Evolutionary conservation across 2,888 invertebrate genomes (phyloP).

Genomic region (Liopterus haemorrhoidalis): DNA sequence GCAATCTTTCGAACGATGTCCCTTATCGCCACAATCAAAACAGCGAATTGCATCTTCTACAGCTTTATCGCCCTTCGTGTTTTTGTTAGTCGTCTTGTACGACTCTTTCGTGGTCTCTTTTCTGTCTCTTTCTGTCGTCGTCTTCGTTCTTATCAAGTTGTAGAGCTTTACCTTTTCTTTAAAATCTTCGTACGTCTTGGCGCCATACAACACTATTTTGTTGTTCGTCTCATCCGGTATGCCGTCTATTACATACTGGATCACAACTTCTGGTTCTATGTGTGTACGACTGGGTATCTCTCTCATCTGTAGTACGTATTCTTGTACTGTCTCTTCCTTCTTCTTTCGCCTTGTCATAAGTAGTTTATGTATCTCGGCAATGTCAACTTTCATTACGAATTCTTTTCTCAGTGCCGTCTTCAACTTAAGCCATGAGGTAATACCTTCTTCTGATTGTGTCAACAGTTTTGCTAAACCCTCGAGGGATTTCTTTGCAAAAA

Average conservation of each 20-base stretch:
- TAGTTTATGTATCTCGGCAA: constrained; percentile 8
- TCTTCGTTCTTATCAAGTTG: not conserved
- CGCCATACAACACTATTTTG: constrained; percentile 10
- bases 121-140: not conserved
- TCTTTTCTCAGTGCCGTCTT: constrained; percentile 14
- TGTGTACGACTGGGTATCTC: not conserved
- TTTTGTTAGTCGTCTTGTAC: not conserved
- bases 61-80: too few species aligned
- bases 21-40: constrained; percentile 3
- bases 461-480: constrained; percentile 19
- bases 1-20: constrained; percentile 11
- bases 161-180: constrained; percentile 5
- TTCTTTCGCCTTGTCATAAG: constrained; percentile 5
- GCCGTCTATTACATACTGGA: too few species aligned
- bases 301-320: constrained; percentile 5
- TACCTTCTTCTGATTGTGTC: constrained; percentile 17
- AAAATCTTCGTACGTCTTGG: constrained; percentile 9
- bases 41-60: constrained; percentile 6
- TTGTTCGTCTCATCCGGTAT: constrained; percentile 3
- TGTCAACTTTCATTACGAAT: constrained; percentile 10
- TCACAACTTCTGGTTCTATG: not conserved
- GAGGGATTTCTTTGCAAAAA: constrained; percentile 22
- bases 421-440: constrained; percentile 15
- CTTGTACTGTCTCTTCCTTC: constrained; percentile 8
- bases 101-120: not conserved